Evolutionary conservation across 2,888 invertebrate species (phyloP).

Genomic region (Agonum fuliginosum): DNA sequence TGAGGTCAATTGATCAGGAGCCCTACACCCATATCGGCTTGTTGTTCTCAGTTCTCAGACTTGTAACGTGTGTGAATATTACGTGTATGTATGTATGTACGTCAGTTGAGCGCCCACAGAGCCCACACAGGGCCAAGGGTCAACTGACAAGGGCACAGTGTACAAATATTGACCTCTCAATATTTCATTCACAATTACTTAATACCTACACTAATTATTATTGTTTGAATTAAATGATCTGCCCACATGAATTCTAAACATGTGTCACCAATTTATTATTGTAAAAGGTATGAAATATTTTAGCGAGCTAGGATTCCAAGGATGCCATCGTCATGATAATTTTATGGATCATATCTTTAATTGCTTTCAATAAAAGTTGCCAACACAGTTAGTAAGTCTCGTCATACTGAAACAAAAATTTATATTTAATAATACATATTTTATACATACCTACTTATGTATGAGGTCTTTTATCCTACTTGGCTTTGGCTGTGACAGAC

Average conservation of each 20-base stretch:
- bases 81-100: neutral
- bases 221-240: slow-evolving; percentile 7
- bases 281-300: neutral
- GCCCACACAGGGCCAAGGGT: slow-evolving; percentile 52
- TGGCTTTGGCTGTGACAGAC: too few species aligned
- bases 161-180: slow-evolving; percentile 70
- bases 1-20: slow-evolving; percentile 31
- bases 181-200: slow-evolving; percentile 62
- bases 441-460: too few species aligned
- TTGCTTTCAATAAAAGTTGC: too few species aligned
- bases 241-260: neutral
- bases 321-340: too few species aligned
- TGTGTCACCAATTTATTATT: slow-evolving; percentile 6
- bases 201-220: slow-evolving; percentile 61
- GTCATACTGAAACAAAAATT: too few species aligned
- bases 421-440: too few species aligned
- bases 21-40: slow-evolving; percentile 26
- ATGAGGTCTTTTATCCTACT: too few species aligned
- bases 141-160: slow-evolving; percentile 66
- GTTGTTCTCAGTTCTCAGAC: neutral
- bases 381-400: too few species aligned
- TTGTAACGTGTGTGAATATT: neutral
- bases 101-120: slow-evolving; percentile 10
- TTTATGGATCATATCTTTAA: too few species aligned
- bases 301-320: neutral